Conservation (phyloP, 2,888 invertebrate genomes). For the Drosophila birchii region DNA sequence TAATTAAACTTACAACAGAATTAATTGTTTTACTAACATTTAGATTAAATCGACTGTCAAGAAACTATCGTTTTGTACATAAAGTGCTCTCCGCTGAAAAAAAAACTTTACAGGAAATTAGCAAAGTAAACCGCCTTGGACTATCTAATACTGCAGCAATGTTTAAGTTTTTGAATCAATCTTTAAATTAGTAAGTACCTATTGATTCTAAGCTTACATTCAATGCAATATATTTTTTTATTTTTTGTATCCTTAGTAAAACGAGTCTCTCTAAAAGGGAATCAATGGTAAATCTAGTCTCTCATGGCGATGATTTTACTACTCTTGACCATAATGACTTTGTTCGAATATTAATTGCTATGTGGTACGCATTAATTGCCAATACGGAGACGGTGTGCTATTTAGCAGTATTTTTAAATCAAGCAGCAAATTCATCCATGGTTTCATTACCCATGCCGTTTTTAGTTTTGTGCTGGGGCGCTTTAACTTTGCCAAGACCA, state of each 20-base stretch:
- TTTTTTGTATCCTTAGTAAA: conserved; percentile 31
- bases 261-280: conserved; percentile 24
- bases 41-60: conserved; percentile 90
- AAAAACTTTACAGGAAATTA: conserved; percentile 90
- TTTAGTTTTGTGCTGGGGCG: conserved; percentile 98
- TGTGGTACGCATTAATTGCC: conserved; percentile 80
- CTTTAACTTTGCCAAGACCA: conserved; percentile 96
- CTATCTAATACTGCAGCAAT: conserved; percentile 67
- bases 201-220: neutral
- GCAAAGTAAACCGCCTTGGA: conserved; percentile 64
- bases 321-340: conserved; percentile 83
- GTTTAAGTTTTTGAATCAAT: conserved; percentile 68
- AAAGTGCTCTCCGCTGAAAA: conserved; percentile 94
- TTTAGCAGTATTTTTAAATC: conserved; percentile 96
- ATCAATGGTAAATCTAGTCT: neutral
- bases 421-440: conserved; percentile 94
- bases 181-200: conserved; percentile 56
- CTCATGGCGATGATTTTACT: conserved; percentile 80
- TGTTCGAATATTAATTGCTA: conserved; percentile 76
- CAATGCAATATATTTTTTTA: neutral
- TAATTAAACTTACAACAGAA: conserved; percentile 52
- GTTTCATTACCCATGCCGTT: conserved; percentile 96
- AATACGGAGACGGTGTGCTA: conserved; percentile 96
- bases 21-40: conserved; percentile 57
- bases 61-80: conserved; percentile 96